Base-by-base conservation (phyloP, 2,888 invertebrate genomes). In the Pristionchus arcanus region DNA sequence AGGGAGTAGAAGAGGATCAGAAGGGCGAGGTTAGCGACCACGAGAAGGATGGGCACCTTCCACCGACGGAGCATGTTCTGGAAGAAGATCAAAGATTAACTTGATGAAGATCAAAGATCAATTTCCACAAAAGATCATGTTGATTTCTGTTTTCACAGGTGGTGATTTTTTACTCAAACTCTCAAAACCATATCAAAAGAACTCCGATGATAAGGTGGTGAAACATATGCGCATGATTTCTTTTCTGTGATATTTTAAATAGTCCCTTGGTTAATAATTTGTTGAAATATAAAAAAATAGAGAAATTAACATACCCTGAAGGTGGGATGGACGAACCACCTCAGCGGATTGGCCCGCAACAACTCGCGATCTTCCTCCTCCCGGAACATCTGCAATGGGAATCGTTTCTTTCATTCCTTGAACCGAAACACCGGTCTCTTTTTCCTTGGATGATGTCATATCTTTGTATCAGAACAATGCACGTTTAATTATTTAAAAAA, bases 261-360 rank as follows among this genome's bases (percentile, higher is more conserved):
- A 42, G 42, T 5, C 5, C 42, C 9, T 5, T 42, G 42, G 13
- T 49, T 7, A 13, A 9, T 49, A 49, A 49, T 11, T 11, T 16
- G 25, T 28, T 21, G 37, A 85, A 25, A 49, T 9, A 59, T 13
- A 55, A 49, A 49, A 83, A 2, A 63, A 66, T 37, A 25, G 55
- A 55, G 34, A 21, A 63, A 42, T n/a, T 16, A 42, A 95, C 96
- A 96, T 96, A 98, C 98, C 97, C 98, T 98, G 94, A 98, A 97
- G 97, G 98, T 97, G 95, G 98, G 98, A 97, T 98, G 98, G 97
- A 98, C 97, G 96, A 98, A 96, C 96, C 98, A 98, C 95, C 98
- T 97, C 95, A 98, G 96, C 95, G 98, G 98, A 96, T 98, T 98
- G 95, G 98, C 98, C 96, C 97, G 97, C 94, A 98, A 97, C 96